Conservation (phyloP, 2,888 invertebrate species). For the Drosophila picticornis region DNA sequence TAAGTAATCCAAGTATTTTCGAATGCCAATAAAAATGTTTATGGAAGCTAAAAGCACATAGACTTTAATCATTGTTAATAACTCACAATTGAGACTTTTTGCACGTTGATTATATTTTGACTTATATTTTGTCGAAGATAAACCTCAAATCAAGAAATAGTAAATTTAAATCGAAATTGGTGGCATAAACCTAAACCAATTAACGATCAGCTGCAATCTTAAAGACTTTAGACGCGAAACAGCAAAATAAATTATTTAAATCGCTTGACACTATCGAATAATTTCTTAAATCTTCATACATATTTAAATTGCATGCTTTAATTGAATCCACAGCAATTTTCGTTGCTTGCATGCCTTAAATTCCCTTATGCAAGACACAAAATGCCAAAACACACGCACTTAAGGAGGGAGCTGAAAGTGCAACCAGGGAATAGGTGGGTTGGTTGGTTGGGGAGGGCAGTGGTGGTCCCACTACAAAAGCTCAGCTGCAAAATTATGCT, state of each 20-base stretch:
- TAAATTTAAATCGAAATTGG: not conserved
- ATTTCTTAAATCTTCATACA: slow-evolving; percentile 25
- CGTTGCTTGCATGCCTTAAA: slow-evolving; percentile 45
- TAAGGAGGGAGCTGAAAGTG: not conserved
- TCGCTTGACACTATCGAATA: slow-evolving; percentile 17
- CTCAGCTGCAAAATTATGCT: slow-evolving; percentile 68
- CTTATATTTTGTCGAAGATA: no score
- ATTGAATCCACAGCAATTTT: slow-evolving; percentile 41
- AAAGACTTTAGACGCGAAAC: slow-evolving; percentile 9
- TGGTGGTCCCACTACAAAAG: slow-evolving; percentile 17
- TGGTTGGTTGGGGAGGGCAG: not conserved
- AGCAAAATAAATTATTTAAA: slow-evolving; percentile 40
- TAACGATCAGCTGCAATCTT: not conserved
- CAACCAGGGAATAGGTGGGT: not conserved
- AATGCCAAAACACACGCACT: slow-evolving; percentile 22
- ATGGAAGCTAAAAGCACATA: not conserved
- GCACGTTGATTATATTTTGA: no score
- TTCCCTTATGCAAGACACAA: slow-evolving; percentile 39
- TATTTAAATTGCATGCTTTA: slow-evolving; percentile 39
- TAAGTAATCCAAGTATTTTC: not conserved
- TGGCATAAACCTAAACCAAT: not conserved
- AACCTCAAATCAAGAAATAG: not conserved
- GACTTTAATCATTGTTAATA: not conserved
- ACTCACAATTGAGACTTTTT: not conserved
- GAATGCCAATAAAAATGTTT: not conserved